These are phyloP conservation scores for Delia radicum DNA, from an alignment of 1,140 invertebrate genomes.

Conservation along the genomic window DNA sequence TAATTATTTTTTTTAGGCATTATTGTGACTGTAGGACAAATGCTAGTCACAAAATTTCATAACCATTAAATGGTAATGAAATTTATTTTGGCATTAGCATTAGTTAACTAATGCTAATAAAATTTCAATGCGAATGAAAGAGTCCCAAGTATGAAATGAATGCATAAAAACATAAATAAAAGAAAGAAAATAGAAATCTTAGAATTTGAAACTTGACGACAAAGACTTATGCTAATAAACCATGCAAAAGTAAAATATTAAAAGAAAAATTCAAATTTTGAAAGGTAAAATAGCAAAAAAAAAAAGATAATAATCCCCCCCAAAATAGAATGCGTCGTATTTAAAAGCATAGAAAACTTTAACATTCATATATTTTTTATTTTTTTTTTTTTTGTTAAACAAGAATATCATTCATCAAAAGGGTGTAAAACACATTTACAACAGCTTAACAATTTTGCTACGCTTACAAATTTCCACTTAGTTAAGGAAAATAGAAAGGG, in stretches of 20 bases:
- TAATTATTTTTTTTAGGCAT: no score
- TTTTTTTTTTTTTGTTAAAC: background rate
- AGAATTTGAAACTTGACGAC: constrained; percentile 10
- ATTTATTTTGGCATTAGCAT: no score
- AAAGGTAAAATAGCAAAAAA: background rate
- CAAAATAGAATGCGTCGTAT: background rate
- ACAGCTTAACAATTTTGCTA: constrained; percentile 11
- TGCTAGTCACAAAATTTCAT: no score
- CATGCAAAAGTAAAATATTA: constrained; percentile 9
- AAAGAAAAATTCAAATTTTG: background rate
- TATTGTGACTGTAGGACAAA: no score
- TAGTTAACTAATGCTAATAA: no score
- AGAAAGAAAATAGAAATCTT: background rate
- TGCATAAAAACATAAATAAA: background rate
- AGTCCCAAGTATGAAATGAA: background rate
- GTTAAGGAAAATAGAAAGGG: background rate
- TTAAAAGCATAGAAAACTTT: background rate
- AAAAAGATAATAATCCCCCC: background rate
- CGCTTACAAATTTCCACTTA: background rate
- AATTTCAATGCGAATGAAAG: no score
- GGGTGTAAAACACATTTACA: constrained; percentile 13
- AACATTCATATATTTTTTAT: background rate
- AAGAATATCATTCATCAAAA: constrained; percentile 1
- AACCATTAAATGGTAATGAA: no score
- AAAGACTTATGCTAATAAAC: constrained; percentile 21